Base-by-base conservation (phyloP, 2,797 vertebrate genomes). In the Coracias cyanogaster region DNA sequence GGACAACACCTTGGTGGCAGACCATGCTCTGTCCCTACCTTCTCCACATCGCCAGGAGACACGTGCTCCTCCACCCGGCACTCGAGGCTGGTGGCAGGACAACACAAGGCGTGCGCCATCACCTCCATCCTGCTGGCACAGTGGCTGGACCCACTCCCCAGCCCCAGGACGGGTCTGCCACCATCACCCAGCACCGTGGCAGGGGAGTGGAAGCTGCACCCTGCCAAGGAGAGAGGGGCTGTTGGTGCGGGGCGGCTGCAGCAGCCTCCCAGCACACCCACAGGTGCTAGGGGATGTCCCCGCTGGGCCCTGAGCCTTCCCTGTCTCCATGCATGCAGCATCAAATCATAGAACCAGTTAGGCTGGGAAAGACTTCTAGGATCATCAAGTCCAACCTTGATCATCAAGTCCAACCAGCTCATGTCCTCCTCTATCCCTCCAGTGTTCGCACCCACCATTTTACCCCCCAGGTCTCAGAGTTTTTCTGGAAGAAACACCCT, bases 51-150 rank as follows among this genome's bases (percentile, higher is more conserved):
- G 25, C 69, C 96, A 0, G 19, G 51, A 3, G 96, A 70, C 1
- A 1, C 10, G 4, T 97, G 97, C 71, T 99, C 98, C 97, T 98
- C 90, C 95, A 99, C 65, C 43, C 29, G 96, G 91, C 99, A 99
- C 93, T 99, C 97, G 7, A 99, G 97, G 69, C 96, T 86, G 8
- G 98, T 97, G 2, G 98, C 90, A 0, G 97, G 98, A 96, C 99
- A 99, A 97, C 99, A 99, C 76, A 97, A 93, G 3, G 98, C 98
- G 0, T 98, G 97, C 3, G 98, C 96, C 0, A 65, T 94, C 46
- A 49, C 93, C 28, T 95, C 97, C 2, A 33, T 82, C 72, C 93
- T 91, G 14, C 94, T 93, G 3, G 77, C n/a, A 20, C 99, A 99
- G 12, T 57, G 96, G 65, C 89, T 71, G 16, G 70, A 97, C 18